A percentile compares a stretch with the other conserved stretches of the same genome.
Evolutionary conservation across 2,797 vertebrate genomes (phyloP).

Genomic region (Manis javanica): DNA sequence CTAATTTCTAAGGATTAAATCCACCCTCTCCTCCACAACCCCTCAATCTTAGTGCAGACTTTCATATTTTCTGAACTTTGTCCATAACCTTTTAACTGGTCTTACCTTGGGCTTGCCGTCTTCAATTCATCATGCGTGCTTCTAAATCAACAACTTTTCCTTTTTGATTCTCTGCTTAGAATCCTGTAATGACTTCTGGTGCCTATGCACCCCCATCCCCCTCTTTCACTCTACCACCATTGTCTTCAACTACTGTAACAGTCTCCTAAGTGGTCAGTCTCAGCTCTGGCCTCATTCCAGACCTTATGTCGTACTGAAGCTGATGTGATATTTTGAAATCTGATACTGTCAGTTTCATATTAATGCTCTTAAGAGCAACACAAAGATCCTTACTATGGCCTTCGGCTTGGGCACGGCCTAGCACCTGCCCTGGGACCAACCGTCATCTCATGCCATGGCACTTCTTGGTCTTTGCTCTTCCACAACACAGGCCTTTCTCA

Average conservation of each 20-base stretch:
- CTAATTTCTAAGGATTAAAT: not conserved
- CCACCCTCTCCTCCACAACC: not conserved
- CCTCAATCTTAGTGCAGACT: not conserved
- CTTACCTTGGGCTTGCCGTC: not conserved
- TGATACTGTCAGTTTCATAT: not conserved
- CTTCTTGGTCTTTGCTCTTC: not conserved
- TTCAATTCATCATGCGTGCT: not conserved
- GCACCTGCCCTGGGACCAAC: not conserved
- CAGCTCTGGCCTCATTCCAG: not conserved
- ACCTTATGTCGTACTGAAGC: not conserved
- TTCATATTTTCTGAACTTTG: not conserved
- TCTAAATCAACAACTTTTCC: not conserved
- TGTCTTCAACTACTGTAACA: not conserved
- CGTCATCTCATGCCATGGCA: not conserved
- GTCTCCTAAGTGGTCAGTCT: not conserved
- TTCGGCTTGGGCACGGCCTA: fast-evolving
- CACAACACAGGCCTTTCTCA: not conserved
- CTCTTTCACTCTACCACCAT: not conserved
- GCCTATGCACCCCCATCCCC: fast-evolving
- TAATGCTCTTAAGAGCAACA: not conserved
- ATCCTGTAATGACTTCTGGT: not conserved
- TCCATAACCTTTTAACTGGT: not conserved
- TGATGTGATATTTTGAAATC: not conserved
- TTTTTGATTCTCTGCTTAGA: not conserved
- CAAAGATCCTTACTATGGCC: not conserved